Base-by-base conservation (phyloP, 2,888 invertebrate genomes). In the Myopa tessellatipennis region DNA sequence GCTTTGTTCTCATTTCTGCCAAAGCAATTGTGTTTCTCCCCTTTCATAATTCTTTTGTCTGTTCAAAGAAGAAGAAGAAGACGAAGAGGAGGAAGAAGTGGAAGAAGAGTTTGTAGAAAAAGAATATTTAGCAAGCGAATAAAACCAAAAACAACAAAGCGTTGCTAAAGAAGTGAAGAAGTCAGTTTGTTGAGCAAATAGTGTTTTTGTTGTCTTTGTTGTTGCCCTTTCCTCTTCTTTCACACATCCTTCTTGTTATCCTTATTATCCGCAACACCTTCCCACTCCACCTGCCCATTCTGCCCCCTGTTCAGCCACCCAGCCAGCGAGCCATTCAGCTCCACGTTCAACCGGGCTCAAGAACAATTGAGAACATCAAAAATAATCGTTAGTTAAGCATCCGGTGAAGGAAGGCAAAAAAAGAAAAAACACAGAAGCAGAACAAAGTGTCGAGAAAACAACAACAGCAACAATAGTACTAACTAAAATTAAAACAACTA, bases 301-400 rank as follows among this genome's bases (percentile, higher is more conserved):
- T 34, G 4, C 10, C 12, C 7, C 60, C 7, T 45, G n/a, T 61
- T 26, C 38, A 10, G 18, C 50, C 7, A 16, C 40, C n/a, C 58
- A 1, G 55, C 71, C 34, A 36, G 68, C 40, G 18, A 50, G n/a
- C 40, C 40, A 18, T 50, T 67, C 14, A 38, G 61, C 26, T 61
- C 69, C 69, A 71, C 60, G 63, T 72, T 72, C 71, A 60, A 60
- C 63, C 34, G 63, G 36, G 74, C 74, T 55, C 68, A 74, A 68
- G 68, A 26, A 74, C 67, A 74, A 74, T 74, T 36, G 74, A 26
- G 67, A 58, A 68, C 68, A 74, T 74, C 74, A 74, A 68, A 74
- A 68, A 74, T 74, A 74, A 74, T 74, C 74, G 74, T 74, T 67
- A 74, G 74, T 74, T 74, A 74, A 74, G 74, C 67, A 74, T 74